A percentile compares a stretch with the other conserved stretches of the same genome.
Conservation (phyloP, 2,113 vertebrate species). For the Nematolebias whitei region DNA sequence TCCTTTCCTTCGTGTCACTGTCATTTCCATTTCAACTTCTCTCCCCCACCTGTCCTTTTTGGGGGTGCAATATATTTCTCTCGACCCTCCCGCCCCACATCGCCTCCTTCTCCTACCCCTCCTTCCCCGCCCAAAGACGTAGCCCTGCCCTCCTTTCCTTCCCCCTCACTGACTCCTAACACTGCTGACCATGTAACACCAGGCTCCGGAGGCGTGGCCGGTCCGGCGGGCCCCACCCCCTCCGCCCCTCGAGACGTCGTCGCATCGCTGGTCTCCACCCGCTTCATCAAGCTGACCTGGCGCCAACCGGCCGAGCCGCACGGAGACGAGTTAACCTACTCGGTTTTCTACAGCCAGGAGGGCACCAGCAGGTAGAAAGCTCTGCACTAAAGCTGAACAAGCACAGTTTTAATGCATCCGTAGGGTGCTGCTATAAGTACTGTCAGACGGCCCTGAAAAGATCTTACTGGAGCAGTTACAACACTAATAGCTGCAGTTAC, state of each 20-base stretch:
- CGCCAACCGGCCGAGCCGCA: slow-evolving; percentile 91
- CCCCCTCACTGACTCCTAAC: slow-evolving; percentile 99
- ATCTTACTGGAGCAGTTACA: slow-evolving; percentile 29
- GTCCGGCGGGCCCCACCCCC: slow-evolving; percentile 87
- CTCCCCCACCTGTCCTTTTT: slow-evolving; percentile 47
- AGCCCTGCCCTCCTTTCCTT: slow-evolving; percentile 93
- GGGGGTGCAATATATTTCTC: slow-evolving; percentile 51
- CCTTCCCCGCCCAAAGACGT: slow-evolving; percentile 88
- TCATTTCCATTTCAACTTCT: slow-evolving; percentile 72
- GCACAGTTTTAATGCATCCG: slow-evolving; percentile 10
- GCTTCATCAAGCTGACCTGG: slow-evolving; percentile 98
- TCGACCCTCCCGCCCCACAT: slow-evolving; percentile 3
- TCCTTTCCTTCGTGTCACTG: slow-evolving; percentile 73
- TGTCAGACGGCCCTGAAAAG: background rate
- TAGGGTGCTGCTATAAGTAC: background rate
- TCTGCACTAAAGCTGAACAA: slow-evolving; percentile 10
- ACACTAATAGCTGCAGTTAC: background rate
- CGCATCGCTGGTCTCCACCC: slow-evolving; percentile 96
- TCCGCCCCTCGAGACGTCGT: slow-evolving; percentile 94
- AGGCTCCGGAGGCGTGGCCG: slow-evolving; percentile 84
- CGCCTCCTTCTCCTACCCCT: slow-evolving; percentile 2
- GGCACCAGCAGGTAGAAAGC: slow-evolving; percentile 86
- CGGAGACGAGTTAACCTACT: slow-evolving; percentile 94
- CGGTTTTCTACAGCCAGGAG: slow-evolving; percentile 95
- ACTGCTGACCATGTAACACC: slow-evolving; percentile 99